These are phyloP conservation scores for Spisula subtruncata DNA, from an alignment of 2,888 invertebrate genomes.

Conservation along the genomic window DNA sequence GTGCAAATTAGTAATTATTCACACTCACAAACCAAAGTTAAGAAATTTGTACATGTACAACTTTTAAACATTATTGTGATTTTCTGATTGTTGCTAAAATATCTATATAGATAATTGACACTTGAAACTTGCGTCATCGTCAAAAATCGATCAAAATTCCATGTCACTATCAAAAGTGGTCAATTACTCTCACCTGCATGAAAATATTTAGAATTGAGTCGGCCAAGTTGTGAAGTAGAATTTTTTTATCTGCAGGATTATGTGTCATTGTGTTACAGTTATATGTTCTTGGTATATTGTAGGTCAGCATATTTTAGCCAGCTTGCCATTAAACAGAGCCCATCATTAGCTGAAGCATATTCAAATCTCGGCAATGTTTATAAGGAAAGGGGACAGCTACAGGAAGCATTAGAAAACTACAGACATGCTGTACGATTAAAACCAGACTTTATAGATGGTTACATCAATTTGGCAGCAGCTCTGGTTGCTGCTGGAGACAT, in stretches of 20 bases:
- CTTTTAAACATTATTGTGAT: no score
- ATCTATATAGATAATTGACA: no score
- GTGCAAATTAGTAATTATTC: neutral
- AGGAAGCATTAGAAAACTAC: conserved; percentile 97
- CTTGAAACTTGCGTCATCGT: no score
- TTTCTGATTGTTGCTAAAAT: no score
- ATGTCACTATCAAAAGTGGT: no score
- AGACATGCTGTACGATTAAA: conserved; percentile 98
- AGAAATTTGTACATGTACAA: no score
- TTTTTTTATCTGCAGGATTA: no score
- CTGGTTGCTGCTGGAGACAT: conserved; percentile 99
- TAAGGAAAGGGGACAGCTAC: conserved; percentile 98
- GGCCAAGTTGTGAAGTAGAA: no score
- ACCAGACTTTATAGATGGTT: conserved; percentile 92
- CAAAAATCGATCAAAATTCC: no score
- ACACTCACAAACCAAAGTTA: no score
- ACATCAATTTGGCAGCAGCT: conserved; percentile 99
- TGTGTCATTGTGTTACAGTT: neutral
- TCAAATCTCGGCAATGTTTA: conserved; percentile 99
- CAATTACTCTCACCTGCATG: no score
- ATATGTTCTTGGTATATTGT: conserved; percentile 45
- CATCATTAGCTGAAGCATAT: conserved; percentile 98
- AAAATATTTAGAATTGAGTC: no score
- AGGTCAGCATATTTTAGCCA: conserved; percentile 96
- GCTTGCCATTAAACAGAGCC: conserved; percentile 99